Base-by-base conservation (phyloP, 2,113 vertebrate genomes). In the Dasyornis broadbenti region DNA sequence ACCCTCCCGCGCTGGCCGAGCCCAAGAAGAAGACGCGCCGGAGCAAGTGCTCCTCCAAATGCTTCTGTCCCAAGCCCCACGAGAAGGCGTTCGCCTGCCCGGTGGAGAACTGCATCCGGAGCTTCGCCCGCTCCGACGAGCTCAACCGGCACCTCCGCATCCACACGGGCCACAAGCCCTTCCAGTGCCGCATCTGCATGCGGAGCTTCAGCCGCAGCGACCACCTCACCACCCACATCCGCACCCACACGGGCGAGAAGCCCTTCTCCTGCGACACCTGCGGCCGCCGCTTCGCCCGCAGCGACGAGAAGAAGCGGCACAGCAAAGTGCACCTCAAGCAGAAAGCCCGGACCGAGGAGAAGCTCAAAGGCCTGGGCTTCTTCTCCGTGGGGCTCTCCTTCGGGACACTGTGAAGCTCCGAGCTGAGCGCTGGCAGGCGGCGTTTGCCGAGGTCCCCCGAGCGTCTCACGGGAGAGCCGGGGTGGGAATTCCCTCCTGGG, bases 161-260 rank as follows among this genome's bases (percentile, higher is more conserved):
- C 97, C 99, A 99, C 96, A 99, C 99, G 1, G 99, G 99, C 72
- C 99, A 99, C 98, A 99, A 99, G 72, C 99, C 99, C 50, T 99
- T 99, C 98, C 99, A 99, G 98, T 99, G 99, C 97, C 99, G 99
- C 97, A 99, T 99, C 97, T 99, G 99, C 97, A 94, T 99, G 98
- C 98, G 99, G 93, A 99, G 98, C 94, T 99, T 99, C 98, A 99
- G 99, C 98, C 99, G 99, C 90, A 99, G 99, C 42, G 99, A 99
- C 96, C 99, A 99, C 98, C 98, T 99, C 59, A 99, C 99, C 97
- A 99, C 99, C 40, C 99, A 99, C 98, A 99, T 99, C 97, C 98
- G 99, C 97, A 99, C 99, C 82, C 99, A 99, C 98, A 99, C 99
- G 0, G 99, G 99, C 1, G 99, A 99, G 98, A 99, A 99, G 92